A percentile compares a stretch with the other conserved stretches of the same genome.
Conservation (phyloP, 2,113 vertebrate genomes). For the Menura novaehollandiae region DNA sequence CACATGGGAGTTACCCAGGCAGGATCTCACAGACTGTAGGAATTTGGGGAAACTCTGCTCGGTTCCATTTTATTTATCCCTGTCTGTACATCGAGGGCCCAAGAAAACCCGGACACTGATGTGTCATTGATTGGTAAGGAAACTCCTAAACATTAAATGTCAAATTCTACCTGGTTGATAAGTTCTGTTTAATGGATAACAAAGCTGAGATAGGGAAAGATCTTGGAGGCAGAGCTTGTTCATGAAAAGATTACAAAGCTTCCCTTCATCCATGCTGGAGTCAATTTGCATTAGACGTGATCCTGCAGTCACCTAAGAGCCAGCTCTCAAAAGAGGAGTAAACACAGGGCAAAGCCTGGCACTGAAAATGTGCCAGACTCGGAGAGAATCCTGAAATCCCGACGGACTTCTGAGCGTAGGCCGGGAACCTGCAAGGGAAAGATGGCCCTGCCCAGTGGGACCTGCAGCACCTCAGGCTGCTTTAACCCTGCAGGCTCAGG, state of each 20-base stretch:
- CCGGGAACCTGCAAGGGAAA: background rate
- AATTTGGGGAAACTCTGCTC: accelerated
- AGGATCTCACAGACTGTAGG: accelerated
- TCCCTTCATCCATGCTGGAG: background rate
- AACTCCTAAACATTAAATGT: accelerated
- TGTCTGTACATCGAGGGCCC: background rate
- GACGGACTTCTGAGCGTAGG: background rate
- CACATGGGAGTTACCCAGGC: background rate
- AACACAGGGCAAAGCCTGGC: background rate
- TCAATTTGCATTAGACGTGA: accelerated
- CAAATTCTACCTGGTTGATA: background rate
- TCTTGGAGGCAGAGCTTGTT: background rate
- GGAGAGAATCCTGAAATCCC: background rate
- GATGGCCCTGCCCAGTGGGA: background rate
- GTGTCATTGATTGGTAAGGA: background rate
- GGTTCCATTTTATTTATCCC: accelerated
- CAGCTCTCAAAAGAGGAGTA: background rate
- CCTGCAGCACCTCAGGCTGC: background rate
- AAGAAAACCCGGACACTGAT: background rate
- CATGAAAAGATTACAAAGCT: background rate
- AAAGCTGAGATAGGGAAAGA: background rate
- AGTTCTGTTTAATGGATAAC: background rate
- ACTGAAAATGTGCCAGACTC: accelerated
- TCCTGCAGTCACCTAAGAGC: background rate
- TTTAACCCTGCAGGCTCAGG: background rate